Conservation (phyloP, 2,113 vertebrate species). For the Notarius quadriscutis region DNA sequence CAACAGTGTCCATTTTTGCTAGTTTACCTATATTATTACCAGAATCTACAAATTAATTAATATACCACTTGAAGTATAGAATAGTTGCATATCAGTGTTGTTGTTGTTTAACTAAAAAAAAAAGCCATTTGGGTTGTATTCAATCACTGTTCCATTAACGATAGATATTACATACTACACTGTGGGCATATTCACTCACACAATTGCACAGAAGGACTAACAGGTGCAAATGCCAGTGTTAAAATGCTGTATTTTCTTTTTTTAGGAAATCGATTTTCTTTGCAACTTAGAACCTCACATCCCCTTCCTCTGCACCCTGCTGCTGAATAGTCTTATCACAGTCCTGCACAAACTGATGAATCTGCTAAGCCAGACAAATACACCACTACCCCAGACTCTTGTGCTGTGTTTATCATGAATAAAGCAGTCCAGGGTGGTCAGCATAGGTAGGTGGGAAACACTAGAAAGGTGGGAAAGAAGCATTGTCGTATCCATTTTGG, state of each 20-base stretch:
- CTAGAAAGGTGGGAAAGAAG: conserved; percentile 1
- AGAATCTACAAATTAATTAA: neutral
- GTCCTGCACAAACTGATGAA: conserved; percentile 27
- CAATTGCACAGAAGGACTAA: neutral
- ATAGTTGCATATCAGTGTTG: neutral
- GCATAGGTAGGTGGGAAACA: conserved; percentile 3
- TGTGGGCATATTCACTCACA: neutral
- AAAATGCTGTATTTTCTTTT: neutral
- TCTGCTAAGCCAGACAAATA: conserved; percentile 7
- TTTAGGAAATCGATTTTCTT: neutral
- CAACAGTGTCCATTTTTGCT: neutral
- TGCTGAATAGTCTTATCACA: conserved; percentile 41
- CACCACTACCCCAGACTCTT: conserved; percentile 16
- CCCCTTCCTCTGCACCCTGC: neutral
- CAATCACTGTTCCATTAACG: neutral
- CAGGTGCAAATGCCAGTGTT: neutral
- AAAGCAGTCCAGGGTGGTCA: conserved; percentile 20
- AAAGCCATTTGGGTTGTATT: neutral
- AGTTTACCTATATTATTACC: neutral
- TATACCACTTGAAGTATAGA: neutral
- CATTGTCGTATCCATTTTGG: conserved; percentile 26
- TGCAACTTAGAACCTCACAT: neutral
- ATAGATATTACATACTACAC: neutral
- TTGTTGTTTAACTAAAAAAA: too few relatives aligned
- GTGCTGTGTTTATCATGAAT: conserved; percentile 39